Evolutionary conservation across 1,140 invertebrate species (phyloP).

Genomic region (Papilio machaon): DNA sequence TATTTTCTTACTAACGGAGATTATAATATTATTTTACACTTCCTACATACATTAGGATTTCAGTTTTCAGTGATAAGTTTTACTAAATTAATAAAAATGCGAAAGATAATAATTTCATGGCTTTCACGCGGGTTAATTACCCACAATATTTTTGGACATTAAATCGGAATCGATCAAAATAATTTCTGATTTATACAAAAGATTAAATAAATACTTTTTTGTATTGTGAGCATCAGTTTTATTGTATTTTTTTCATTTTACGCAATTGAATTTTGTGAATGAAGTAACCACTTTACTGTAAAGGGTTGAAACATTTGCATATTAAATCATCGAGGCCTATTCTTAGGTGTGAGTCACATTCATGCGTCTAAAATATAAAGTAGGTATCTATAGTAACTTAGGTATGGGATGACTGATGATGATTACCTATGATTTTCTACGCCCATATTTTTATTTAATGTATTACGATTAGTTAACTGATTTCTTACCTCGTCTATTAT

Average conservation of each 20-base stretch:
- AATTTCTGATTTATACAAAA: too few relatives aligned
- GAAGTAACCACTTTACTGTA: neutral
- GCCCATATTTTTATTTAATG: neutral
- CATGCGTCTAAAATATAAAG: slow-evolving; percentile 8
- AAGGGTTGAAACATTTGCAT: slow-evolving; percentile 8
- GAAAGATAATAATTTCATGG: neutral
- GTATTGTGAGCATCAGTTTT: neutral
- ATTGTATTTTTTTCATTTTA: neutral
- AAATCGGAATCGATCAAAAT: neutral
- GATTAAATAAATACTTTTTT: neutral
- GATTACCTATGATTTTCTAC: slow-evolving; percentile 6
- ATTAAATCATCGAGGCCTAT: neutral
- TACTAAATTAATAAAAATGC: neutral
- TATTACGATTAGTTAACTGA: slow-evolving; percentile 14
- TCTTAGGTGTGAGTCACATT: neutral
- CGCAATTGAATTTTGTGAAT: neutral
- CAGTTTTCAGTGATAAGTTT: too few relatives aligned
- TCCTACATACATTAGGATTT: neutral
- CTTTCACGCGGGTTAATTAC: too few relatives aligned
- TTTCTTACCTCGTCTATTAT: slow-evolving; percentile 21
- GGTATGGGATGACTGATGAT: neutral
- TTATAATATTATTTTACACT: neutral
- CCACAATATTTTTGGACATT: neutral
- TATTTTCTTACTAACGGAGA: neutral
- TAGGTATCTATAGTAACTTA: neutral